Percentiles rank a stretch among this genome's conserved stretches.
Conservation (phyloP, 2,797 vertebrate species). For the Myioborus melanocephalus region DNA sequence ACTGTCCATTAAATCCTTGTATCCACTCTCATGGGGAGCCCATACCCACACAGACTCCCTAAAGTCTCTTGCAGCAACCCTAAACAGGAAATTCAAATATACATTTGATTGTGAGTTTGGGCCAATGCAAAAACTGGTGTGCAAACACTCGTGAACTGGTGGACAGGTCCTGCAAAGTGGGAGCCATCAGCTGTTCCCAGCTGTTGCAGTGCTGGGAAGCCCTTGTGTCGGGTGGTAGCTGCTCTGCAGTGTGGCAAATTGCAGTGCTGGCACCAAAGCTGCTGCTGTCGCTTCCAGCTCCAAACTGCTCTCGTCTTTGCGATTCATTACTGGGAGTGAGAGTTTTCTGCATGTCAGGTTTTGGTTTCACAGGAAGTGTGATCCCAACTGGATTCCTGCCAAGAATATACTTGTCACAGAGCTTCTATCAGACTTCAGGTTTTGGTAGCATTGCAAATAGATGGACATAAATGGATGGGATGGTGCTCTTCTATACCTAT, state of each 20-base stretch:
- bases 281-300: not conserved
- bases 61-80: not conserved
- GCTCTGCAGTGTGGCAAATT: not conserved
- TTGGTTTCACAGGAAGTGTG: conserved; percentile 26
- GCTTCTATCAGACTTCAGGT: conserved; percentile 13
- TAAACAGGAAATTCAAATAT: not conserved
- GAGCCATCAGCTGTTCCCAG: accelerated
- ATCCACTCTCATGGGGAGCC: not conserved
- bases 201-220: not conserved
- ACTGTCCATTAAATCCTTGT: not conserved
- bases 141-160: not conserved
- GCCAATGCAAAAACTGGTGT: not conserved
- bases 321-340: not conserved
- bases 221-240: not conserved
- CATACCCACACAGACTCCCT: not conserved
- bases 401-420: not conserved
- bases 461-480: not conserved
- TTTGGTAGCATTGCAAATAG: not conserved
- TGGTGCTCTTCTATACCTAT: not conserved
- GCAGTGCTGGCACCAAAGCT: conserved; percentile 4
- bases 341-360: conserved; percentile 52
- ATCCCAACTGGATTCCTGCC: conserved; percentile 43
- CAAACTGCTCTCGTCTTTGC: not conserved
- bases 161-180: not conserved
- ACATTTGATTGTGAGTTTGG: not conserved